Evolutionary conservation across 2,113 vertebrate species (phyloP).

Genomic region (Isichthys henryi): DNA sequence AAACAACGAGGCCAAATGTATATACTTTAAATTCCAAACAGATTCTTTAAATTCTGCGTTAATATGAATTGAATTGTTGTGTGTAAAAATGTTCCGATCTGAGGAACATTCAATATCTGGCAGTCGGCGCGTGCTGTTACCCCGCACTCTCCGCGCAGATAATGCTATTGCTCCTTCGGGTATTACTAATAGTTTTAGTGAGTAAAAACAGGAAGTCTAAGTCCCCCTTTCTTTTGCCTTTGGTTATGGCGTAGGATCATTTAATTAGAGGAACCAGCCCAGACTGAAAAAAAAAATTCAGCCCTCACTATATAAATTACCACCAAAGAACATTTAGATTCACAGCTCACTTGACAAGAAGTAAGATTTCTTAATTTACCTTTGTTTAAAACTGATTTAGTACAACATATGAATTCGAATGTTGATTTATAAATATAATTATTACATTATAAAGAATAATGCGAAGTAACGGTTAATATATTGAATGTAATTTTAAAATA

Average conservation of each 20-base stretch:
- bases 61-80: not conserved
- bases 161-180: conserved; percentile 6
- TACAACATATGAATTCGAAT: not conserved
- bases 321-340: not conserved
- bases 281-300: not conserved
- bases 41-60: not conserved
- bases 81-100: not conserved
- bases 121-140: conserved; percentile 15
- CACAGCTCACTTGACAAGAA: conserved; percentile 1
- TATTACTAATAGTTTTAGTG: conserved; percentile 12
- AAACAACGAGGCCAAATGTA: not conserved
- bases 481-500: conserved; percentile 22
- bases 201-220: conserved; percentile 7
- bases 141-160: conserved; percentile 9
- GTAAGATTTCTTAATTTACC: conserved; percentile 7
- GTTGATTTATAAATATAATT: not conserved
- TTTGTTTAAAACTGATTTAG: not conserved
- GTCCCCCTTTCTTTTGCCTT: conserved; percentile 16
- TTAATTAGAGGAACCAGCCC: conserved; percentile 21
- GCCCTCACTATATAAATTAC: conserved; percentile 18
- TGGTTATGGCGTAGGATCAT: conserved; percentile 10
- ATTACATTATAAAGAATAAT: not conserved
- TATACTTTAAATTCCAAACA: not conserved
- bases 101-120: conserved; percentile 42
- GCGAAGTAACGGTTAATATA: not conserved